A percentile compares a stretch with the other conserved stretches of the same genome.
Evolutionary conservation across 2,113 vertebrate species (phyloP).

Genomic region (Barbus barbus): DNA sequence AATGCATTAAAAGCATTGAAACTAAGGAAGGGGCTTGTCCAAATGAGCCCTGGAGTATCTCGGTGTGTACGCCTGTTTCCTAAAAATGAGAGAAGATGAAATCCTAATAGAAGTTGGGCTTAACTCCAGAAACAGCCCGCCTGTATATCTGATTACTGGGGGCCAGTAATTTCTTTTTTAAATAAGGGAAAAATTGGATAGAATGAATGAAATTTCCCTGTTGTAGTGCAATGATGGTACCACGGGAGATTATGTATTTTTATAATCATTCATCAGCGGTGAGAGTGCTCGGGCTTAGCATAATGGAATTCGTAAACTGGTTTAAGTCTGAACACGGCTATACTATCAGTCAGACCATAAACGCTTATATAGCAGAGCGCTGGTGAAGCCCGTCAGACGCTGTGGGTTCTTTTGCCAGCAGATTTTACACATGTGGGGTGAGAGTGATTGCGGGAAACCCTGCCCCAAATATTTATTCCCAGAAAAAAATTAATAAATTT

Average conservation of each 20-base stretch:
- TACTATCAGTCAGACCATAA: constrained; percentile 74
- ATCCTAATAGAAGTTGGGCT: constrained; percentile 80
- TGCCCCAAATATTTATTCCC: constrained; percentile 25
- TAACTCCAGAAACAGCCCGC: constrained; percentile 78
- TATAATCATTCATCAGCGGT: constrained; percentile 82
- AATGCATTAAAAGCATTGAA: constrained; percentile 62
- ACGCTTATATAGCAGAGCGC: constrained; percentile 71
- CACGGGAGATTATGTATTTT: constrained; percentile 80
- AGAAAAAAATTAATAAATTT: too few relatives aligned
- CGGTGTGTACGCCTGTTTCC: constrained; percentile 57
- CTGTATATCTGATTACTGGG: constrained; percentile 82
- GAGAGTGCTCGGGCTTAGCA: constrained; percentile 81
- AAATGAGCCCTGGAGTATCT: constrained; percentile 64
- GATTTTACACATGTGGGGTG: constrained; percentile 50
- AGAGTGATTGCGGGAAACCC: background rate
- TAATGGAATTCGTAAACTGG: constrained; percentile 86
- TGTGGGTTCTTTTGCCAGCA: constrained; percentile 34
- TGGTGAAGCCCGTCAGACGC: constrained; percentile 58
- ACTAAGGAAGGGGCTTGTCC: constrained; percentile 66
- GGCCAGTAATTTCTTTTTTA: constrained; percentile 81
- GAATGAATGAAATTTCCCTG: constrained; percentile 83
- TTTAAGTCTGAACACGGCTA: constrained; percentile 79
- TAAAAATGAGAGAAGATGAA: constrained; percentile 68
- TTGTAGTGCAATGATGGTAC: constrained; percentile 76
- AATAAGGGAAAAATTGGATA: constrained; percentile 83